Evolutionary conservation across 2,888 invertebrate species (phyloP).

Genomic region (Diploptera punctata): DNA sequence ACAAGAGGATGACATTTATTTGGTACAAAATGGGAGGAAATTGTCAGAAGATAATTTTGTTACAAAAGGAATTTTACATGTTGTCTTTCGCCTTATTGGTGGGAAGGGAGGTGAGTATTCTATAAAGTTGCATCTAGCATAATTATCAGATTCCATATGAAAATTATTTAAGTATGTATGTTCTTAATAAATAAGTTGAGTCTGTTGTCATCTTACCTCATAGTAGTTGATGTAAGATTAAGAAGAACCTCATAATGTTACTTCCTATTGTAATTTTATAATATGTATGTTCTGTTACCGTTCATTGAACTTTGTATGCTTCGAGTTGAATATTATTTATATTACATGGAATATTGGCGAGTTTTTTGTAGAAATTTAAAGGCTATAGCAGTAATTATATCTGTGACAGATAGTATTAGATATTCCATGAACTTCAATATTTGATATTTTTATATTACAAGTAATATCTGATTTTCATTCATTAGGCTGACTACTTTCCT

Average conservation of each 20-base stretch:
- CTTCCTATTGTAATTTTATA: too few relatives aligned
- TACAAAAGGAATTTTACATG: conserved; percentile 56
- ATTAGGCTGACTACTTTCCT: too few relatives aligned
- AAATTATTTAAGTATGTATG: background rate
- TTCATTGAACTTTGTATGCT: background rate
- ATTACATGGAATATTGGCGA: background rate
- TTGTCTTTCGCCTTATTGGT: conserved; percentile 69
- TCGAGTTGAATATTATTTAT: background rate
- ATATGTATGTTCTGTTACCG: background rate
- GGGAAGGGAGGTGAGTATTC: conserved; percentile 81
- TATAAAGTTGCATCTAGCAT: conserved; percentile 1
- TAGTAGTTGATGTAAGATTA: too few relatives aligned
- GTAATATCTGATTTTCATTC: too few relatives aligned
- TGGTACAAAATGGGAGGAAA: conserved; percentile 63
- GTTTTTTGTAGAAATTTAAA: too few relatives aligned
- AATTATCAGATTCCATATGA: background rate
- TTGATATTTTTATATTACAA: too few relatives aligned
- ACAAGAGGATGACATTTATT: conserved; percentile 57
- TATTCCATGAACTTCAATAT: too few relatives aligned
- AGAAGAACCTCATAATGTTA: too few relatives aligned
- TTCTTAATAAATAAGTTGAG: too few relatives aligned
- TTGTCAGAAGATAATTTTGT: conserved; percentile 54
- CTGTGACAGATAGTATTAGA: too few relatives aligned
- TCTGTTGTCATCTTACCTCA: too few relatives aligned
- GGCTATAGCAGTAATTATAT: too few relatives aligned